These are phyloP conservation scores for Oscheius sp. DNA, from an alignment of 2,888 invertebrate genomes.

Conservation along the genomic window DNA sequence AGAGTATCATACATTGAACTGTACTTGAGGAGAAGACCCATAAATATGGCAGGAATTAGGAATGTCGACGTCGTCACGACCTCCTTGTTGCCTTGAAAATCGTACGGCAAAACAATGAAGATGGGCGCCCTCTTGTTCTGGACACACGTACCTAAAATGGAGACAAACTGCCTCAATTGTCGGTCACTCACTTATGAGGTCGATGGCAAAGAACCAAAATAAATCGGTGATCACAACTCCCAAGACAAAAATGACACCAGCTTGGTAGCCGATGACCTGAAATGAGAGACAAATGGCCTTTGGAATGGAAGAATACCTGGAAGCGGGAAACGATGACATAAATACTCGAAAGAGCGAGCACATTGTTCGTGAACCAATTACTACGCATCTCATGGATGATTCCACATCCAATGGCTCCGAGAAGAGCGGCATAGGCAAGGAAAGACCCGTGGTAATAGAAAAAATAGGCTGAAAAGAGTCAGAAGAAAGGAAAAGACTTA, in stretches of 20 bases:
- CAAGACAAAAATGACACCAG: slow-evolving; percentile 48
- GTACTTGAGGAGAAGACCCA: slow-evolving; percentile 59
- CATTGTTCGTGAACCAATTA: slow-evolving; percentile 58
- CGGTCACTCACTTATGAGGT: slow-evolving; percentile 52
- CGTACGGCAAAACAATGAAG: slow-evolving; percentile 54
- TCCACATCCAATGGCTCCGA: slow-evolving; percentile 51
- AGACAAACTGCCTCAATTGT: not conserved
- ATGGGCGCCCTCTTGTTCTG: slow-evolving; percentile 53
- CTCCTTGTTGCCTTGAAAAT: slow-evolving; percentile 54
- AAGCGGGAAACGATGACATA: slow-evolving; percentile 58
- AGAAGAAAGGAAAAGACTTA: not conserved
- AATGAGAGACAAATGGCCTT: not conserved
- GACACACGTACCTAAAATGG: slow-evolving; percentile 47
- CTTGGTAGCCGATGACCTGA: slow-evolving; percentile 57
- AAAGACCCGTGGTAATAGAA: slow-evolving; percentile 61
- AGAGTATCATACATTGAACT: slow-evolving; percentile 60
- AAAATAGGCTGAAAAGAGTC: slow-evolving; percentile 49
- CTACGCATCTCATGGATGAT: slow-evolving; percentile 50
- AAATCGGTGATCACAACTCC: slow-evolving; percentile 58
- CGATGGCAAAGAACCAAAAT: slow-evolving; percentile 59
- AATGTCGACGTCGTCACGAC: slow-evolving; percentile 55
- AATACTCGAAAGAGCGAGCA: slow-evolving; percentile 56
- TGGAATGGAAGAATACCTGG: slow-evolving; percentile 31
- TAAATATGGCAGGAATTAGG: slow-evolving; percentile 59
- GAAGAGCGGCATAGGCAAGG: slow-evolving; percentile 51